phyloP scores from a whole-genome alignment of 2,797 vertebrate genomes.

The Megalops cyprinoides region DNA sequence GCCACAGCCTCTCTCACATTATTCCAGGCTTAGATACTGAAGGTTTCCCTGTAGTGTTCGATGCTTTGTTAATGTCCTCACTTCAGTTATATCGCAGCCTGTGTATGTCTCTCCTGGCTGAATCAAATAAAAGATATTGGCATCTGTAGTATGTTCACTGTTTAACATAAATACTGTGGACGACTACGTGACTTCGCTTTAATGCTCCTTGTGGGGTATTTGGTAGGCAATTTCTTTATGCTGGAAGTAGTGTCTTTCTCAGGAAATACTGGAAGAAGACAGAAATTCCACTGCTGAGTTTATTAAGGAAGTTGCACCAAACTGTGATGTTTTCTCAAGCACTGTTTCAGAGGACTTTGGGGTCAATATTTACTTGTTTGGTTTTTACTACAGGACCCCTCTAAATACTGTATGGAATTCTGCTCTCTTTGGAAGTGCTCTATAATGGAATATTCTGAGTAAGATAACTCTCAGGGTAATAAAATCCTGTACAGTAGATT shows the following conservation, averaged over 20 bases:
- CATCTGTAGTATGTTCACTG: background rate
- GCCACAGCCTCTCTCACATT: background rate
- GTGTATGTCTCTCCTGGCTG: background rate
- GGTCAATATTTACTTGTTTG: conserved; percentile 31
- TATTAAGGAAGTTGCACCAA: conserved; percentile 34
- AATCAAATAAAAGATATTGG: background rate
- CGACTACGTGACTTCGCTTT: conserved; percentile 36
- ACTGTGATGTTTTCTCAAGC: conserved; percentile 35
- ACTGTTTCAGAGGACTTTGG: conserved; percentile 10
- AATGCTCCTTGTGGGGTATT: background rate
- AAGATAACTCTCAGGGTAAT: background rate
- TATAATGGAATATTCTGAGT: background rate
- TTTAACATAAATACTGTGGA: conserved; percentile 17
- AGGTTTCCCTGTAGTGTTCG: background rate
- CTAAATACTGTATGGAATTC: background rate
- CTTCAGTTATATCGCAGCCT: background rate
- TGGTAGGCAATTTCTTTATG: too few species aligned
- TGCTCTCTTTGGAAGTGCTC: background rate
- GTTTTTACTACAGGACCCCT: background rate
- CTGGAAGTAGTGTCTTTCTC: background rate
- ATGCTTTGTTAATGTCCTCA: background rate
- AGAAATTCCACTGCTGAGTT: conserved; percentile 43
- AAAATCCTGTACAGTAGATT: background rate
- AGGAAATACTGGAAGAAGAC: background rate
- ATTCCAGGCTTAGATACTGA: background rate